Conservation (phyloP, 2,888 invertebrate species). For the Calephelis perditalis region DNA sequence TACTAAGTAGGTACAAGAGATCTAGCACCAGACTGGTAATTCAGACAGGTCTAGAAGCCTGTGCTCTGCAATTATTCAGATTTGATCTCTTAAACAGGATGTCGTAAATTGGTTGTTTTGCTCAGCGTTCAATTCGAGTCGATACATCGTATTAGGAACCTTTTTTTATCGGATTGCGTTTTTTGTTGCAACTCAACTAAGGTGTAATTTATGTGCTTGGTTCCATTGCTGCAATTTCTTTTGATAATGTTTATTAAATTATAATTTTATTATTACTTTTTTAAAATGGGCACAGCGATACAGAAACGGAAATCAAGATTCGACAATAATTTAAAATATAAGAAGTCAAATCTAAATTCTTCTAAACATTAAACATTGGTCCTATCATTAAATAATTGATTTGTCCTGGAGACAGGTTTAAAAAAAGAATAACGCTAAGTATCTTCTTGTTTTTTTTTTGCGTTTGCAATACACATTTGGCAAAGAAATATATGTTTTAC, state of each 20-base stretch:
- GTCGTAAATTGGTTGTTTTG: constrained; percentile 46
- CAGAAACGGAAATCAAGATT: too few relatives aligned
- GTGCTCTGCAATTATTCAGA: constrained; percentile 52
- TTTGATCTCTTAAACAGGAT: constrained; percentile 56
- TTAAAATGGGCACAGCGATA: too few relatives aligned
- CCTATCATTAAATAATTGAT: too few relatives aligned
- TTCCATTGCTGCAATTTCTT: background rate
- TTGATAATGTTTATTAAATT: background rate
- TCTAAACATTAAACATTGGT: too few relatives aligned
- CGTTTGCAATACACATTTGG: too few relatives aligned
- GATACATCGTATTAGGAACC: constrained; percentile 30
- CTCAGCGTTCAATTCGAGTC: constrained; percentile 33
- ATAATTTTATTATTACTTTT: background rate
- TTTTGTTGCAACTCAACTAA: constrained; percentile 26
- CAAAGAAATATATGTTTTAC: too few relatives aligned
- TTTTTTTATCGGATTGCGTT: constrained; percentile 29
- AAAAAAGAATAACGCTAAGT: too few relatives aligned
- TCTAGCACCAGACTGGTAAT: constrained; percentile 27
- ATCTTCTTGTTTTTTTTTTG: too few relatives aligned
- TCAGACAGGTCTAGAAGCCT: constrained; percentile 37
- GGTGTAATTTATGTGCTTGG: constrained; percentile 26
- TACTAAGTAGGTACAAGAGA: constrained; percentile 31
- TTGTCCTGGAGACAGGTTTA: too few relatives aligned
- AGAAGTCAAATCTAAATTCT: too few relatives aligned
- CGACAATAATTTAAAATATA: too few relatives aligned